Base-by-base conservation (phyloP, 1,140 invertebrate species). In the Fopius arisanus region DNA sequence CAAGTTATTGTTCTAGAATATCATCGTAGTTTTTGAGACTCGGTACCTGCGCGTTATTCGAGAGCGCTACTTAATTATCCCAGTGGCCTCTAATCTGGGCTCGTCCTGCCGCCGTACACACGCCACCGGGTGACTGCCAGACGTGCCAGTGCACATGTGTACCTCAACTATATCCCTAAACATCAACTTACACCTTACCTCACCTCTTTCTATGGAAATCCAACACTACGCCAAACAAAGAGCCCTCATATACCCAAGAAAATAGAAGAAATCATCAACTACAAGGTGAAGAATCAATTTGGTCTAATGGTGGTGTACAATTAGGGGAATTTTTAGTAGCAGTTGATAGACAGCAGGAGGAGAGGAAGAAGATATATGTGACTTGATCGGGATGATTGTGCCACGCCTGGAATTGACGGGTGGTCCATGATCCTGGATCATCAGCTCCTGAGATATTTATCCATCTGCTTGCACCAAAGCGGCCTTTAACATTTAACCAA, bases 61-160 rank as follows among this genome's bases (percentile, higher is more conserved):
- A 85, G 84, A 81, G 85, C 82, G 83, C 86, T 88, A 88, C 86
- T 88, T 87, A 87, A 88, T 88, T 88, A 88, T 87, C 82, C 65
- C 29, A 33, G 73, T 70, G 77, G 82, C 81, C 86, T 88, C 86
- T 88, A 88, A 88, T 88, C 86, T 87, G 80, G 33, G 75, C 80
- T 72, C 79, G 65, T 65, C 28, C 68, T 59, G 51, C 43, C 78
- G 83, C 86, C 86, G 84, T 84, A 79, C 82, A 83, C 85, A 86
- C 85, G 84, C 84, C 82, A 86, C 75, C 67, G 66, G 70, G 59
- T 33, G 43, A 23, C 54, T 59, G 21, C 19, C 21, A 59, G 23
- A 59, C 54, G 5, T 59, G 23, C 26, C 26, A 0, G 21, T 59
- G 19, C 23, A 28, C 54, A 9, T 9, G 31, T 33, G n/a, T 33